Conservation (phyloP, 2,113 vertebrate genomes). For the Pontoporia blainvillei region DNA sequence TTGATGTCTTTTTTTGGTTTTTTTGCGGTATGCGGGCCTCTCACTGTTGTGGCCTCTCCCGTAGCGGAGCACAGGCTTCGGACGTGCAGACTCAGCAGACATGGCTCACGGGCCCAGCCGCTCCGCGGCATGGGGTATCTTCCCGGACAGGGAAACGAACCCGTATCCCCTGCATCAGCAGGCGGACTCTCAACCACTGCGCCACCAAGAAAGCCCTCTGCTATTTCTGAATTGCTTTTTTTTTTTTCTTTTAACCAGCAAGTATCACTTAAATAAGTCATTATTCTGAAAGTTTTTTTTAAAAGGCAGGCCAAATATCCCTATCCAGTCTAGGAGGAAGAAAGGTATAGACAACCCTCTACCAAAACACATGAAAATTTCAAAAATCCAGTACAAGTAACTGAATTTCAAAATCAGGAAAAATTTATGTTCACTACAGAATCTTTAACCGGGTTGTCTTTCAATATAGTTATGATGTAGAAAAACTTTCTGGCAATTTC, state of each 20-base stretch:
- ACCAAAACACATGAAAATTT: background rate
- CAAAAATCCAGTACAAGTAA: background rate
- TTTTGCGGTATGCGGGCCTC: no score
- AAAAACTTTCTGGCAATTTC: conserved; percentile 50
- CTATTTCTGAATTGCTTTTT: background rate
- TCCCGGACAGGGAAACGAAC: no score
- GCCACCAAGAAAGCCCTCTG: background rate
- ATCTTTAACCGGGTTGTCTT: background rate
- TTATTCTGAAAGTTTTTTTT: background rate
- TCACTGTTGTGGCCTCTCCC: no score
- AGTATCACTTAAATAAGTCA: background rate
- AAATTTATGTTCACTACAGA: background rate
- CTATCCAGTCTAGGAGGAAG: background rate
- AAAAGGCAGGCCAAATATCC: background rate
- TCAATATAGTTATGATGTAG: background rate
- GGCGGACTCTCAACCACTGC: no score
- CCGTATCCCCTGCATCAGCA: no score
- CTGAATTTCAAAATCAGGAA: background rate
- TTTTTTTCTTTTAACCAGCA: background rate
- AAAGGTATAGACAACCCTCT: background rate
- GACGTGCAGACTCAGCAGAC: no score
- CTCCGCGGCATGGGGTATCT: no score
- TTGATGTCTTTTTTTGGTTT: background rate
- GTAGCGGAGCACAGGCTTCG: no score
- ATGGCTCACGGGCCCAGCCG: no score